phyloP scores from a whole-genome alignment of 2,113 vertebrate species.

The Xiphophorus hellerii region DNA sequence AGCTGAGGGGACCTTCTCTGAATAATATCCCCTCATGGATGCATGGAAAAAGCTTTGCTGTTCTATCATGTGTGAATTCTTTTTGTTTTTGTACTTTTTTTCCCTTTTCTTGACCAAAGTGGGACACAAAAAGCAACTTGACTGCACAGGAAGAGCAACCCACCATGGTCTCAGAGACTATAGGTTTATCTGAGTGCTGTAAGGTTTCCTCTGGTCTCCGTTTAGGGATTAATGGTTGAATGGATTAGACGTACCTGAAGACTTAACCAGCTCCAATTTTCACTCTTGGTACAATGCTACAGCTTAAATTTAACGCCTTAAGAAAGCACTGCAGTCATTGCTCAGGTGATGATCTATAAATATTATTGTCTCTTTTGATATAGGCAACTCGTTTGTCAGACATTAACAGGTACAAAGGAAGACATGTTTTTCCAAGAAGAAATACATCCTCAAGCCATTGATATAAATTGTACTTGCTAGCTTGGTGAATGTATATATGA shows the following conservation, averaged over 20 bases:
- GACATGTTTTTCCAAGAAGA: no score
- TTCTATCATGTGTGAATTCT: conserved; percentile 51
- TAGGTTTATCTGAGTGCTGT: conserved; percentile 60
- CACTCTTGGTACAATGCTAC: conserved; percentile 59
- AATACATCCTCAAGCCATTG: no score
- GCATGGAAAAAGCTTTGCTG: conserved; percentile 17
- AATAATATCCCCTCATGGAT: neutral
- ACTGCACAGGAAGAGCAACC: conserved; percentile 44
- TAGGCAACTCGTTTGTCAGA: conserved; percentile 56
- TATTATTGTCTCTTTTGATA: neutral
- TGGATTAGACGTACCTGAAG: conserved; percentile 74
- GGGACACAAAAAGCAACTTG: conserved; percentile 23
- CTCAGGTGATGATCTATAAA: conserved; percentile 57
- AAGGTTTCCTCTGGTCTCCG: conserved; percentile 73
- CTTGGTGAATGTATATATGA: no score
- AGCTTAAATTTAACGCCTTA: conserved; percentile 65
- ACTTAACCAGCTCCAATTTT: conserved; percentile 65
- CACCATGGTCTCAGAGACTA: conserved; percentile 27
- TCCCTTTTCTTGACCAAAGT: conserved; percentile 24
- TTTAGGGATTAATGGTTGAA: conserved; percentile 77
- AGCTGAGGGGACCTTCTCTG: conserved; percentile 30
- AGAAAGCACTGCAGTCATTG: conserved; percentile 67
- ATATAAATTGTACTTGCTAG: no score
- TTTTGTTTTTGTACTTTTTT: conserved; percentile 24
- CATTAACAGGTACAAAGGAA: neutral